These are phyloP conservation scores for Brenthis hecate DNA, from an alignment of 2,888 invertebrate genomes.

Conservation along the genomic window DNA sequence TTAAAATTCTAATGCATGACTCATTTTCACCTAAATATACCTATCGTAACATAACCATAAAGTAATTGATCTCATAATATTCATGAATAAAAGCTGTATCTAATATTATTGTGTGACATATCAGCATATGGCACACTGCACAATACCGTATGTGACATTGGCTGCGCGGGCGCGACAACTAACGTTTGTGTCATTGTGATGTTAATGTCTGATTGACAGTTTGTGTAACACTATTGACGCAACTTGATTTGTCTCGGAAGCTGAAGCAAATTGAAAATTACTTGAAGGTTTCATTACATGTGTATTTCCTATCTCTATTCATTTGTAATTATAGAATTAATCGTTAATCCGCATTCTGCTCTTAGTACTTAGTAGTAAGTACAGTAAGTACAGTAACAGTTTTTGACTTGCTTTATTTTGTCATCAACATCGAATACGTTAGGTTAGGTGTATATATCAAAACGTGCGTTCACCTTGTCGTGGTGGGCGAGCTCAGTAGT, in stretches of 20 bases:
- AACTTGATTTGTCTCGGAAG: constrained; percentile 45
- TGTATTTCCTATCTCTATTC: not conserved
- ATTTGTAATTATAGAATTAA: constrained; percentile 1
- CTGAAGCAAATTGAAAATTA: constrained; percentile 31
- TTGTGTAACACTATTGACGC: constrained; percentile 54
- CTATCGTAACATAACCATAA: not conserved
- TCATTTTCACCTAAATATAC: not conserved
- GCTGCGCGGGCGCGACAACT: constrained; percentile 36
- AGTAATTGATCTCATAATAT: constrained; percentile 12
- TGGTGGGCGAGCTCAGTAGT: no score
- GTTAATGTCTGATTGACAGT: constrained; percentile 73
- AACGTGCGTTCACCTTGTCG: no score
- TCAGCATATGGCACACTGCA: constrained; percentile 34
- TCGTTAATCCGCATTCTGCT: not conserved
- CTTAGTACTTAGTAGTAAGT: no score
- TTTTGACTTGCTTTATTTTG: constrained; percentile 7
- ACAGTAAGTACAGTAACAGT: no score
- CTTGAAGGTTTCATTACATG: constrained; percentile 23
- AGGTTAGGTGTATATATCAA: no score
- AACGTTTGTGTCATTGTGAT: constrained; percentile 67
- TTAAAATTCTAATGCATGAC: not conserved
- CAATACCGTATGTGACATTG: constrained; percentile 35
- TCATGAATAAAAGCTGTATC: constrained; percentile 17
- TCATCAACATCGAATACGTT: not conserved
- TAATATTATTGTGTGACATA: constrained; percentile 26